Evolutionary conservation across 2,113 vertebrate species (phyloP).

Genomic region (Gopherus evgoodei): DNA sequence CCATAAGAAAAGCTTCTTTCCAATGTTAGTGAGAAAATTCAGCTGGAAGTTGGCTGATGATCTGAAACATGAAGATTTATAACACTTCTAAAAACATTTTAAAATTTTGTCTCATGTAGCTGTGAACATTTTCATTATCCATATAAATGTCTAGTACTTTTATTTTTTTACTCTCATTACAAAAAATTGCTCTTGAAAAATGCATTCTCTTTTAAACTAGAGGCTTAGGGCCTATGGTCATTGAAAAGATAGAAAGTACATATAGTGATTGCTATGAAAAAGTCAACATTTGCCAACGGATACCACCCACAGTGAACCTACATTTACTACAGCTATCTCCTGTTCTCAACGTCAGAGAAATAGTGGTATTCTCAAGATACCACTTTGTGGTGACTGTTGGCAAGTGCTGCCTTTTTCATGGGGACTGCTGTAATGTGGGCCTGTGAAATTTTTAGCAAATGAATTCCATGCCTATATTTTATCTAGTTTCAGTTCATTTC

Average conservation of each 20-base stretch:
- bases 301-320: background rate
- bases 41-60: constrained; percentile 9
- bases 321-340: background rate
- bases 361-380: background rate
- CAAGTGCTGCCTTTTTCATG: constrained; percentile 21
- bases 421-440: background rate
- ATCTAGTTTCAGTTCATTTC: background rate
- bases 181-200: background rate
- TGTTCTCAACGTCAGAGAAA: background rate
- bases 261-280: background rate
- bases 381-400: background rate
- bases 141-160: background rate
- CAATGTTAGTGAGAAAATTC: background rate
- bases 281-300: background rate
- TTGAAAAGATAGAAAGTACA: background rate
- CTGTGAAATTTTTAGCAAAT: background rate
- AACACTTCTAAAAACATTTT: constrained; percentile 9
- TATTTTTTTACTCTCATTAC: background rate
- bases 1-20: background rate
- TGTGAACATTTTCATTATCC: background rate
- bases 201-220: rapidly evolving
- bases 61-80: background rate
- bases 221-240: background rate
- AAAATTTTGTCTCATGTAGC: background rate
- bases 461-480: constrained; percentile 36